Percentiles rank a stretch among this genome's conserved stretches.
Conservation (phyloP, 2,797 vertebrate species). For the Brotula barbata region DNA sequence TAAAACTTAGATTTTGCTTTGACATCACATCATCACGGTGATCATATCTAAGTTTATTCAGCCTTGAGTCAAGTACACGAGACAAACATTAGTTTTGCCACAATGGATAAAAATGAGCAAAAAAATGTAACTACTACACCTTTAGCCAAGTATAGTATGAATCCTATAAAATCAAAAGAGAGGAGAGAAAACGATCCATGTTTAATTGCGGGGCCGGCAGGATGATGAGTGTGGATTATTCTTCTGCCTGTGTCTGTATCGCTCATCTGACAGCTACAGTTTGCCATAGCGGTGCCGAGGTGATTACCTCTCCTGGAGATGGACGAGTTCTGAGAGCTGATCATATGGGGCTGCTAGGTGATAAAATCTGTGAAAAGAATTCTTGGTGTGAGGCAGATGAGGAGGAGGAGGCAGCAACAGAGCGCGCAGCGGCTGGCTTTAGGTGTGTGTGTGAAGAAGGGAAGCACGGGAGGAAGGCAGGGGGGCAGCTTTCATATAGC, state of each 20-base stretch:
- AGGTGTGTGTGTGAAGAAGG: conserved; percentile 10
- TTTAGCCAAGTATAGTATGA: too few relatives aligned
- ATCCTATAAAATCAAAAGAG: background rate
- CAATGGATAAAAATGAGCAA: too few relatives aligned
- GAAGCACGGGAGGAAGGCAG: background rate
- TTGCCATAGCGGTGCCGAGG: conserved; percentile 9
- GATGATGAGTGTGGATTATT: conserved; percentile 20
- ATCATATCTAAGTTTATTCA: too few relatives aligned
- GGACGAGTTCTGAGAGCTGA: conserved; percentile 32
- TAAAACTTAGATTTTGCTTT: too few relatives aligned
- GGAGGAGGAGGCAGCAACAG: background rate
- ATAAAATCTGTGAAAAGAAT: conserved; percentile 17
- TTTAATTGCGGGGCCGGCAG: background rate
- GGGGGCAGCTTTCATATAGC: conserved; percentile 51
- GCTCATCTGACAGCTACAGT: conserved; percentile 24
- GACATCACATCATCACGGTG: too few relatives aligned
- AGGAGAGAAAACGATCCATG: background rate
- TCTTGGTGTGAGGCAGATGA: background rate
- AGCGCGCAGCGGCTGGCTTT: background rate
- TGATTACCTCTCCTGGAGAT: conserved; percentile 33
- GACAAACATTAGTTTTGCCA: too few relatives aligned
- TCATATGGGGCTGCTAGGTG: conserved; percentile 20
- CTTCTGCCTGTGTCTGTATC: conserved; percentile 22
- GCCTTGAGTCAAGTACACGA: too few relatives aligned
- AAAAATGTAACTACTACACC: too few relatives aligned